Conservation (phyloP, 2,888 invertebrate species). For the Lissonota sp. region DNA sequence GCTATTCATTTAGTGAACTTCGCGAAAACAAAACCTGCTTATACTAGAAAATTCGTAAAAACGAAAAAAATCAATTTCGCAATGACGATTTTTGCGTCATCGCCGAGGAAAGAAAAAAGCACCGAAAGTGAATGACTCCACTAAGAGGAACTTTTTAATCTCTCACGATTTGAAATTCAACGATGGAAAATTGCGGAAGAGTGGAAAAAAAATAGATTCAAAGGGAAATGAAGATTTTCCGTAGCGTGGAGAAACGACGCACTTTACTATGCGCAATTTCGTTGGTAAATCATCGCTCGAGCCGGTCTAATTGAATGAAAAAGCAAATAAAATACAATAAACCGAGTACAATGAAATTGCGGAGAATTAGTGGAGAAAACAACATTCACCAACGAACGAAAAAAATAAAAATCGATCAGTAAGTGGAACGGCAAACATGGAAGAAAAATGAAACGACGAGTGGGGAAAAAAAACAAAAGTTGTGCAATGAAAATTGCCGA, state of each 20-base stretch:
- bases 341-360: slow-evolving; percentile 1
- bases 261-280: slow-evolving; percentile 11
- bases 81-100: too few species aligned
- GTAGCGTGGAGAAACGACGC: neutral
- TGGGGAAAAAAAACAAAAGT: slow-evolving; percentile 12
- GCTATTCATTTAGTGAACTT: too few species aligned
- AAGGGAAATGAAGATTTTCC: too few species aligned
- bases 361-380: slow-evolving; percentile 15
- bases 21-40: too few species aligned
- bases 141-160: too few species aligned
- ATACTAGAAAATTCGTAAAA: too few species aligned
- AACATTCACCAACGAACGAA: slow-evolving; percentile 6
- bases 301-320: slow-evolving; percentile 45
- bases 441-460: neutral
- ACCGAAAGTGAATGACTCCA: too few species aligned
- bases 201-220: too few species aligned
- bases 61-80: too few species aligned
- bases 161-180: too few species aligned
- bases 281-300: neutral
- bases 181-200: too few species aligned
- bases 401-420: slow-evolving; percentile 19
- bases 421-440: slow-evolving; percentile 7
- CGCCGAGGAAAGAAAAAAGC: too few species aligned
- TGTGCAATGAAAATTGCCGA: slow-evolving; percentile 40
- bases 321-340: slow-evolving; percentile 1